Percentiles rank a stretch among this genome's conserved stretches.
These are phyloP conservation scores for Neostethus bicornis DNA, from an alignment of 2,797 vertebrate species.

Conservation along the genomic window DNA sequence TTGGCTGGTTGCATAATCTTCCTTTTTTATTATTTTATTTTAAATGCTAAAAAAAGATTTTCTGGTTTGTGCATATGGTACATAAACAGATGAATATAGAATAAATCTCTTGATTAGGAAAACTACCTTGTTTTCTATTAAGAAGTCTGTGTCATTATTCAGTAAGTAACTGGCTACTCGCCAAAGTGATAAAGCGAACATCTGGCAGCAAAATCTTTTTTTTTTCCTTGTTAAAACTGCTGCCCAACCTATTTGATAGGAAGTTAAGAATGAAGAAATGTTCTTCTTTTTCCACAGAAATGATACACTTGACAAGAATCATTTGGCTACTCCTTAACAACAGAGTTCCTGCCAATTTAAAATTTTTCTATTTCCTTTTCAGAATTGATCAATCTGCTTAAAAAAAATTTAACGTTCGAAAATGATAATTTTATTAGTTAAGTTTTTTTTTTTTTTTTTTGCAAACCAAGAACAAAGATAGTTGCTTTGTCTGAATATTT, in stretches of 20 bases:
- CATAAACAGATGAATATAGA: conserved; percentile 31
- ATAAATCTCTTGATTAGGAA: conserved; percentile 54
- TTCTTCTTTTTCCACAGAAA: too few relatives aligned
- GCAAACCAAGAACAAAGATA: too few relatives aligned
- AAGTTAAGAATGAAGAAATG: conserved; percentile 20
- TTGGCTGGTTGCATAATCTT: conserved; percentile 37
- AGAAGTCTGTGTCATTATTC: conserved; percentile 44
- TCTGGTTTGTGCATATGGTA: conserved; percentile 13
- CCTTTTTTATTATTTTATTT: conserved; percentile 42
- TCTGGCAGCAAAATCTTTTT: conserved; percentile 57
- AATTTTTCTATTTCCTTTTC: too few relatives aligned
- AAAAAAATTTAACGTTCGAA: too few relatives aligned
- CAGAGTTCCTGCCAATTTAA: too few relatives aligned
- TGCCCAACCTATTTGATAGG: conserved; percentile 39
- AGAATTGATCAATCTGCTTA: too few relatives aligned
- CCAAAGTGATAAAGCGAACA: conserved; percentile 60
- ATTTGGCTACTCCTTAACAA: too few relatives aligned
- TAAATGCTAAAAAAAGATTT: conserved; percentile 40
- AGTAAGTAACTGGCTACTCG: conserved; percentile 46
- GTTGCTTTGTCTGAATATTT: too few relatives aligned
- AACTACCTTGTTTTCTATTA: conserved; percentile 42
- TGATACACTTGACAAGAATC: too few relatives aligned
- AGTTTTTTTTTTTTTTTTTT: too few relatives aligned
- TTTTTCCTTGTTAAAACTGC: conserved; percentile 54
- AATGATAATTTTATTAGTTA: too few relatives aligned